These are phyloP conservation scores for Acropora tenuis DNA, from an alignment of 64 coral and sea anemone genomes.

Conservation along the genomic window DNA sequence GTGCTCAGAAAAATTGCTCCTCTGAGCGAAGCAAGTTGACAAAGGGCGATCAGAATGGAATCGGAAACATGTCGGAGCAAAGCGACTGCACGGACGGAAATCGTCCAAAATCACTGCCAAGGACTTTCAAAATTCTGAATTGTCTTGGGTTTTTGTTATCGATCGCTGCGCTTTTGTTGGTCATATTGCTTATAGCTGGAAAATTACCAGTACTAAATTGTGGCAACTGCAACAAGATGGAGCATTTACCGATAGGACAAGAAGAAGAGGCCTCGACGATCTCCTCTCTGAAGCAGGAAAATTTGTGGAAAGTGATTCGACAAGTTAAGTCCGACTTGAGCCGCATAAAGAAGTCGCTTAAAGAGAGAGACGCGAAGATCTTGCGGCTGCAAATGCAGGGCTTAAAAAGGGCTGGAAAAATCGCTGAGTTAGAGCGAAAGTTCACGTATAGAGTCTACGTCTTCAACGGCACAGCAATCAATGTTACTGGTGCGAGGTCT, in stretches of 20 bases:
- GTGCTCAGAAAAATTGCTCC: not conserved
- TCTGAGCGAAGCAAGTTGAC: not conserved
- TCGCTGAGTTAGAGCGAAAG: constrained; percentile 33
- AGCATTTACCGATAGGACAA: not conserved
- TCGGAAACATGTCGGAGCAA: not conserved
- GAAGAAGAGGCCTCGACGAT: not conserved
- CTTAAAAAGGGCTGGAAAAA: not conserved
- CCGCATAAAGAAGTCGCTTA: not conserved
- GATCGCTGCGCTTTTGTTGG: not conserved
- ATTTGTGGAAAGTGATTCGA: not conserved
- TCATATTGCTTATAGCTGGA: constrained; percentile 25
- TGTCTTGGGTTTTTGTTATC: not conserved
- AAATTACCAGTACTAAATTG: constrained; percentile 4
- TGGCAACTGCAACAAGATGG: not conserved
- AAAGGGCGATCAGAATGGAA: not conserved
- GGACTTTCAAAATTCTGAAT: not conserved
- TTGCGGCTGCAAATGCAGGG: constrained; percentile 21
- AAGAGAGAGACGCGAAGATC: constrained; percentile 33
- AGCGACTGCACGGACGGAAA: not conserved
- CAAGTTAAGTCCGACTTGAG: constrained; percentile 22
- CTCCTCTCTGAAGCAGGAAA: not conserved
- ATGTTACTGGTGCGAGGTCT: constrained; percentile 9
- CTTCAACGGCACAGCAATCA: constrained; percentile 13
- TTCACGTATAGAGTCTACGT: not conserved
- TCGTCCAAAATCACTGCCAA: not conserved